Percentiles rank a stretch among this genome's conserved stretches.
Evolutionary conservation across 1,140 invertebrate genomes (phyloP).

Genomic region (Scaptodrosophila lebanonensis): DNA sequence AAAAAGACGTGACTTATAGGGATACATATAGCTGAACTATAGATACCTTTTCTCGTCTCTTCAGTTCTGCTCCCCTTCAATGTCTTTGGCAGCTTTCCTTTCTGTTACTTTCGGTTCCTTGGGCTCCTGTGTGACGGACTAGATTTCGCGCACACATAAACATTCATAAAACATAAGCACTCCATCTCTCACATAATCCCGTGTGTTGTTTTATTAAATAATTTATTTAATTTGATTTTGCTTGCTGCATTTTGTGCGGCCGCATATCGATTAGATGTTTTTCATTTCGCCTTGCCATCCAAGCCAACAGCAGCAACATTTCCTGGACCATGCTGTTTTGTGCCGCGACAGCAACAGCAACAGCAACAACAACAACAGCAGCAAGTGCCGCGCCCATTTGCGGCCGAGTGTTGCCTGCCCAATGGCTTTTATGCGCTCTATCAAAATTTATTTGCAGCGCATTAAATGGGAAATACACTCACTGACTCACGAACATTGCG

Average conservation of each 20-base stretch:
- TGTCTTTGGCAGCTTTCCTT: too few species aligned
- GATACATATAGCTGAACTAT: too few species aligned
- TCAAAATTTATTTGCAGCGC: conserved; percentile 56
- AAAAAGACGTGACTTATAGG: too few species aligned
- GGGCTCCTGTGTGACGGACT: too few species aligned
- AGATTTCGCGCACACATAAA: conserved; percentile 70
- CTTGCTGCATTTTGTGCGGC: conserved; percentile 14
- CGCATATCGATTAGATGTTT: conserved; percentile 36
- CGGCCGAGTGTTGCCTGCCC: conserved; percentile 19
- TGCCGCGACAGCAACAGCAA: too few species aligned
- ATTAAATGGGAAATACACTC: conserved; percentile 15
- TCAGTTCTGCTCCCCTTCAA: too few species aligned
- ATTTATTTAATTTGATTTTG: conserved; percentile 72
- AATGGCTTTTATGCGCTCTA: conserved; percentile 51
- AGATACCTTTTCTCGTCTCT: too few species aligned
- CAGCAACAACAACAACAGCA: too few species aligned
- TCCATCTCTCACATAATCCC: conserved; percentile 65
- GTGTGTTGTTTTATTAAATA: conserved; percentile 70
- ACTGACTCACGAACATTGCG: conserved; percentile 5
- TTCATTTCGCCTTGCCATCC: background rate
- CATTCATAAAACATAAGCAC: conserved; percentile 69
- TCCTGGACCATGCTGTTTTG: too few species aligned
- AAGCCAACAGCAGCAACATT: too few species aligned
- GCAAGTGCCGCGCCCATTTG: too few species aligned
- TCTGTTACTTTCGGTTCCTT: too few species aligned